phyloP scores from a whole-genome alignment of 2,888 invertebrate species.

The Sarcophaga subvicina region DNA sequence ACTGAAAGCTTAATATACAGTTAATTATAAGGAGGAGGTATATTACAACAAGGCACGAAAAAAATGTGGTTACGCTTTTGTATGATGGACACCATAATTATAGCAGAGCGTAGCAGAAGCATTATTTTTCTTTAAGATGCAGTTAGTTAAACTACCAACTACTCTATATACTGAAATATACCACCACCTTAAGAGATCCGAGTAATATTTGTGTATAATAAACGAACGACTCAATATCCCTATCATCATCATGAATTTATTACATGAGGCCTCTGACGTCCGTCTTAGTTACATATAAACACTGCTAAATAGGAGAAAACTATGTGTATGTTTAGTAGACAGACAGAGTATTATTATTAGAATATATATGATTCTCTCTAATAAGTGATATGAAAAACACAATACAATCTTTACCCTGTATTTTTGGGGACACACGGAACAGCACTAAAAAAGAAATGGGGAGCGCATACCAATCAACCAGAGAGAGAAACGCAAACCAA shows the following conservation, averaged over 20 bases:
- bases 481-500: conserved; percentile 54
- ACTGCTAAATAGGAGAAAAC: conserved; percentile 47
- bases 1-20: conserved; percentile 41
- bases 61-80: conserved; percentile 69
- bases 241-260: conserved; percentile 81
- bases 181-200: conserved; percentile 62
- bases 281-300: conserved; percentile 68
- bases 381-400: conserved; percentile 25
- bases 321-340: conserved; percentile 22
- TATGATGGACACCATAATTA: conserved; percentile 62
- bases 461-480: conserved; percentile 60
- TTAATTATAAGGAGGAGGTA: conserved; percentile 67
- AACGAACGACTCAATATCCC: conserved; percentile 76
- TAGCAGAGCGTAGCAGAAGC: conserved; percentile 64
- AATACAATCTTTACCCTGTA: conserved; percentile 62
- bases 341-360: background rate
- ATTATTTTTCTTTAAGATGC: conserved; percentile 61
- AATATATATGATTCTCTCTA: background rate
- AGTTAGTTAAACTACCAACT: conserved; percentile 60
- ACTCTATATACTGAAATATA: conserved; percentile 64
- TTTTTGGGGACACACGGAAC: conserved; percentile 70
- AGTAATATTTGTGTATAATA: conserved; percentile 46
- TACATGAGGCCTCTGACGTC: conserved; percentile 80
- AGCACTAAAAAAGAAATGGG: conserved; percentile 49
- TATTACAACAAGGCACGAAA: conserved; percentile 59